These are phyloP conservation scores for Ophioninae sp. DNA, from an alignment of 2,888 invertebrate genomes.

Conservation along the genomic window DNA sequence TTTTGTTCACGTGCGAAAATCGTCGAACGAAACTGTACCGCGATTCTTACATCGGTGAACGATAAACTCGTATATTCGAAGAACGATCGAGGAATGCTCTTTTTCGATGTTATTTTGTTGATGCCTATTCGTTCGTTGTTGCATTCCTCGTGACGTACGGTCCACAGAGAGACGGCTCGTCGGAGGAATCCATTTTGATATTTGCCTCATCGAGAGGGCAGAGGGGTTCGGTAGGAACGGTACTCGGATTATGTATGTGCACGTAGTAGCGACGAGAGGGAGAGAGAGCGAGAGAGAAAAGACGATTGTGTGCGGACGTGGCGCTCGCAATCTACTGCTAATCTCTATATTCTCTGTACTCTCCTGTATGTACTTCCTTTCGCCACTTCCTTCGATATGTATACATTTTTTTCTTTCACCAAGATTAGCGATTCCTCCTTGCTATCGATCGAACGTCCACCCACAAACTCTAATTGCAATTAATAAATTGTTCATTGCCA, in stretches of 20 bases:
- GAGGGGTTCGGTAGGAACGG: slow-evolving; percentile 19
- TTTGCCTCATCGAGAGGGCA: slow-evolving; percentile 59
- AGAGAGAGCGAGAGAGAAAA: slow-evolving; percentile 18
- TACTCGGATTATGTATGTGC: slow-evolving; percentile 12
- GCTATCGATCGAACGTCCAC: slow-evolving; percentile 24
- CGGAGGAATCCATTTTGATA: slow-evolving; percentile 68
- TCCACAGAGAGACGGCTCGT: slow-evolving; percentile 45
- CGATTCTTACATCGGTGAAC: not conserved
- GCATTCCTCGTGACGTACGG: slow-evolving; percentile 67
- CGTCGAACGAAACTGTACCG: not conserved
- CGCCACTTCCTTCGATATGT: not conserved
- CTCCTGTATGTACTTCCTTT: slow-evolving; percentile 22
- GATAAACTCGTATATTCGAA: slow-evolving; percentile 5
- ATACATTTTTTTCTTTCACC: not conserved
- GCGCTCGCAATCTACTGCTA: slow-evolving; percentile 45
- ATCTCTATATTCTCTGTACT: slow-evolving; percentile 30
- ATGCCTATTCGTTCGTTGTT: slow-evolving; percentile 65
- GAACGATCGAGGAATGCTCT: not conserved
- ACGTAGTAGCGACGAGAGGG: not conserved
- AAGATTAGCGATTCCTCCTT: slow-evolving; percentile 5
- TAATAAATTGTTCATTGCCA: too few species aligned
- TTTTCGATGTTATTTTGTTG: slow-evolving; percentile 23
- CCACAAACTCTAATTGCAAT: not conserved
- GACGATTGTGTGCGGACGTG: slow-evolving; percentile 37
- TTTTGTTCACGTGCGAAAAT: not conserved